Evolutionary conservation across 1,140 invertebrate genomes (phyloP), one percentile per base, ranked within the genome.

Genomic region (Drosophila auraria): DNA sequence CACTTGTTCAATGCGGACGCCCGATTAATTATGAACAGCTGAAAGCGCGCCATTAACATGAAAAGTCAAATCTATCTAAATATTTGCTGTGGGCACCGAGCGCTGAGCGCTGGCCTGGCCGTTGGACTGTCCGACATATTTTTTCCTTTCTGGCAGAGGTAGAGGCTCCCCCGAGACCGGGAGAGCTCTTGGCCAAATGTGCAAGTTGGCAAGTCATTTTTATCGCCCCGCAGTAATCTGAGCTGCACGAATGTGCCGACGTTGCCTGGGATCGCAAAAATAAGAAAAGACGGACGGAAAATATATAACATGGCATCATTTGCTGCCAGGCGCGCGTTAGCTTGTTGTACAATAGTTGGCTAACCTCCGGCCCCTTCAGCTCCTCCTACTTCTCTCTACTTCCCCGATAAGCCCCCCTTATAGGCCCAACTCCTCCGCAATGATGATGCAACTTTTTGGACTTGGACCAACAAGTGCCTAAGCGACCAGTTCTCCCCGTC

Each of bases 61-160:
- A 89, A 89, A 89, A 89, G 86, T 89, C 86, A 89, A 89, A 89
- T 89, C 86, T 89, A 89, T 89, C 86, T 89, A 89, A 89, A 89
- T 89, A 89, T 89, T 89, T 89, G 86, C 86, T 80, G 72, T 73
- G 80, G 79, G 81, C 86, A 83, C 71, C 71, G 66, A 75, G 57
- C 62, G 27, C 27, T 82, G 56, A 42, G 27, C 54, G 5, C 56
- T 49, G 59, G 59, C 27, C 25, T 54, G 27, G n/a, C 27, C n/a
- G 7, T 61, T 20, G 45, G 66, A 73, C 68, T 73, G 70, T 77
- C 58, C 44, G 72, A 66, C 72, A 57, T 71, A 49, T 71, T 71
- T 61, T 14, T 62, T 38, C 23, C 38, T 56, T 38, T 56, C 9
- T 23, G 27, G 27, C 27, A 30, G 27, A 30, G 33, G n/a, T 44